Evolutionary conservation across 1,140 invertebrate genomes (phyloP).

Genomic region (Aphelenchoides avenae): DNA sequence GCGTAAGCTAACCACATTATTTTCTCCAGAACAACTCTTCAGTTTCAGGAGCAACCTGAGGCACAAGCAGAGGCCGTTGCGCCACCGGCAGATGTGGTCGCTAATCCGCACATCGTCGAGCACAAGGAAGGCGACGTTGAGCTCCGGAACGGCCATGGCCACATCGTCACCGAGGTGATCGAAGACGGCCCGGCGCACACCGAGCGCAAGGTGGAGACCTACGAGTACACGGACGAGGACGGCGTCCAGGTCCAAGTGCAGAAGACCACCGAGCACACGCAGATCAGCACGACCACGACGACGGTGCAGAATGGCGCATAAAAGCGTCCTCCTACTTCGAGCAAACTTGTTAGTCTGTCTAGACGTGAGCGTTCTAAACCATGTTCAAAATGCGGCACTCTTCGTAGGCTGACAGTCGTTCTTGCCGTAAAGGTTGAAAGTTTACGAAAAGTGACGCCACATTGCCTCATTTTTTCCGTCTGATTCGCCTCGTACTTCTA

Average conservation of each 20-base stretch:
- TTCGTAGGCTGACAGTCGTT: no score
- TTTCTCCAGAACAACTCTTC: no score
- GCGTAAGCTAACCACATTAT: not conserved
- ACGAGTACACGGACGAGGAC: constrained; percentile 8
- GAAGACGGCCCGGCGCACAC: constrained; percentile 1
- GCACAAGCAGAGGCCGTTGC: not conserved
- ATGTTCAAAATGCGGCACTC: no score
- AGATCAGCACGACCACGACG: not conserved
- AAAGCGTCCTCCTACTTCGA: no score
- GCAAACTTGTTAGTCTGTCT: no score
- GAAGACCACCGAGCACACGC: constrained; percentile 16
- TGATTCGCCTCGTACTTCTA: no score
- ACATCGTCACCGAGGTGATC: not conserved
- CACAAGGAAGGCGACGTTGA: not conserved
- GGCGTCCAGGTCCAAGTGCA: constrained; percentile 14
- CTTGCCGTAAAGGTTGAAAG: no score
- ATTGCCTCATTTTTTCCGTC: no score
- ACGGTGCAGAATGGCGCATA: no score
- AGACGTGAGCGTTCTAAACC: no score
- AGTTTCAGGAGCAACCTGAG: no score
- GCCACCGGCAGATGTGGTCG: not conserved
- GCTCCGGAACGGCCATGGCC: not conserved
- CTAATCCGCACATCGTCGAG: not conserved
- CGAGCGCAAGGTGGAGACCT: constrained; percentile 5
- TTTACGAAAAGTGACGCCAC: no score